Percentiles rank a stretch among this genome's conserved stretches.
Evolutionary conservation across 2,797 vertebrate genomes (phyloP).

Genomic region (Silurus lanzhouensis): DNA sequence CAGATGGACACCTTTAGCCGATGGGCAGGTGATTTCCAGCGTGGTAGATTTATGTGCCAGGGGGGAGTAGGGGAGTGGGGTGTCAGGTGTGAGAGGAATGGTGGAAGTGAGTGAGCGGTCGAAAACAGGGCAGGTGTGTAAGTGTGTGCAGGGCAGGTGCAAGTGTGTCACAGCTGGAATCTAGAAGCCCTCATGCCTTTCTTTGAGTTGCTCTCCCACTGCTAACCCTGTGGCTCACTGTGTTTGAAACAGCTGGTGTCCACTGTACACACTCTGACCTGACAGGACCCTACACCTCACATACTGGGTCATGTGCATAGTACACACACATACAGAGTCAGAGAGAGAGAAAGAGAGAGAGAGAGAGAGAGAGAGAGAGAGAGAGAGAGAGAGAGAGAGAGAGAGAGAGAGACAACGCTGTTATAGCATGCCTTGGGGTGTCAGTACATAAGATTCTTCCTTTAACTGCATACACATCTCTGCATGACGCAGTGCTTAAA

Average conservation of each 20-base stretch:
- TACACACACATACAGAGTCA: constrained; percentile 13
- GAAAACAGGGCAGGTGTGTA: constrained; percentile 51
- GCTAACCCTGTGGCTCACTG: constrained; percentile 53
- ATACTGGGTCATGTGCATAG: constrained; percentile 44
- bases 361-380: not conserved
- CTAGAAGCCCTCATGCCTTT: constrained; percentile 54
- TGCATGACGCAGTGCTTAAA: not conserved
- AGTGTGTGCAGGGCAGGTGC: constrained; percentile 59
- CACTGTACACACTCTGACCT: constrained; percentile 49
- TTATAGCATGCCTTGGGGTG: not conserved
- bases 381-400: not conserved
- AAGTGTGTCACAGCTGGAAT: constrained; percentile 59
- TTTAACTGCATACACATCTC: not conserved
- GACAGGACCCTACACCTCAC: constrained; percentile 36
- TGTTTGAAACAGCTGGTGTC: constrained; percentile 61
- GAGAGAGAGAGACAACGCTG: not conserved
- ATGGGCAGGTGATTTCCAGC: constrained; percentile 40
- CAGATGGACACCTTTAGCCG: constrained; percentile 41
- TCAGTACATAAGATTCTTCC: not conserved
- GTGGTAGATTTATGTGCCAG: constrained; percentile 14
- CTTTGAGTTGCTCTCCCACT: constrained; percentile 50
- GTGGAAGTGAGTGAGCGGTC: constrained; percentile 31
- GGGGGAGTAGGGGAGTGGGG: not conserved
- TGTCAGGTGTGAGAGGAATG: constrained; percentile 31
- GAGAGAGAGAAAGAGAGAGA: too few species aligned